Percentiles rank a stretch among this genome's conserved stretches.
phyloP scores from a whole-genome alignment of 1,140 invertebrate species.

The Littorina saxatilis region DNA sequence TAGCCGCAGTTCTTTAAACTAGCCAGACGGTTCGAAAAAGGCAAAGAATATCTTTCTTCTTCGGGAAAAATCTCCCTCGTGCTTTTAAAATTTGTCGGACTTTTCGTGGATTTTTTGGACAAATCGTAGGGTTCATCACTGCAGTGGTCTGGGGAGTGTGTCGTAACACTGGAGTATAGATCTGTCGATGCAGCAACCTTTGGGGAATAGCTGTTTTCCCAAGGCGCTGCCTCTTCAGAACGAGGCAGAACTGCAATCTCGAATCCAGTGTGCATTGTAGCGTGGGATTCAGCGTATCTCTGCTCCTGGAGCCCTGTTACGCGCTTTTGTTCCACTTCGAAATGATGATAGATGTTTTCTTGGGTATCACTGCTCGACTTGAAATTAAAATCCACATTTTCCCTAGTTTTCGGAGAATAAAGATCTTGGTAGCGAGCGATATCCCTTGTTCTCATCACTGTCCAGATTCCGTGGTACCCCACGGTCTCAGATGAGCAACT shows the following conservation, averaged over 20 bases:
- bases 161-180: neutral
- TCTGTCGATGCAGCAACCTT: too few species aligned
- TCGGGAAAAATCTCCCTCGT: neutral
- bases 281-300: neutral
- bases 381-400: neutral
- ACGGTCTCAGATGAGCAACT: too few species aligned
- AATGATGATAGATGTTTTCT: neutral
- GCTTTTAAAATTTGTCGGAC: neutral
- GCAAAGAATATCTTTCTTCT: neutral
- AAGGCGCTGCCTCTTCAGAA: neutral
- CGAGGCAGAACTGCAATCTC: neutral
- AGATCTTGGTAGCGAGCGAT: neutral
- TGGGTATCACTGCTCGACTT: too few species aligned
- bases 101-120: neutral
- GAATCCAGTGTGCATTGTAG: neutral
- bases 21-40: neutral
- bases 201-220: too few species aligned
- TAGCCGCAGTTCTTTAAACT: neutral
- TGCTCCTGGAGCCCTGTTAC: too few species aligned
- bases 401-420: neutral
- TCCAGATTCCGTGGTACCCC: neutral
- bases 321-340: too few species aligned
- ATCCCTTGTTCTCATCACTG: neutral
- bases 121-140: neutral
- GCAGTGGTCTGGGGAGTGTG: neutral